These are phyloP conservation scores for Amphipoea lucens DNA, from an alignment of 2,888 invertebrate genomes.

Conservation along the genomic window DNA sequence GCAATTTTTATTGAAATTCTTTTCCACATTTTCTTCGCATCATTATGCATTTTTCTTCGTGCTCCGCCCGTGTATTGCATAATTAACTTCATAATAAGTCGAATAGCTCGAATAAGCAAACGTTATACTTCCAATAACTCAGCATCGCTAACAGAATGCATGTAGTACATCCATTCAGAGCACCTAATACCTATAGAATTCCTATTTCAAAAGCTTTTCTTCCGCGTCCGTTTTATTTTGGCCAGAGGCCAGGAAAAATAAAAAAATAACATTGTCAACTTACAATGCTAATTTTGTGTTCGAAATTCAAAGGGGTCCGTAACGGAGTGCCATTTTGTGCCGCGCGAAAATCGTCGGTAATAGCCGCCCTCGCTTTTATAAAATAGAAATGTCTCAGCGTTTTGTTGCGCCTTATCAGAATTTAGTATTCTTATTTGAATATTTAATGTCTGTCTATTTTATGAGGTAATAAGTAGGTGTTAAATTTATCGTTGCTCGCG, in stretches of 20 bases:
- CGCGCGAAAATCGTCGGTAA: constrained; percentile 69
- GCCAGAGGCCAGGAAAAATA: constrained; percentile 17
- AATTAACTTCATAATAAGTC: constrained; percentile 7
- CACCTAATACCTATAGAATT: constrained; percentile 21
- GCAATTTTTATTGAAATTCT: background rate
- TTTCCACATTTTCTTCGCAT: constrained; percentile 7
- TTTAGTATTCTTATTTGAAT: constrained; percentile 45
- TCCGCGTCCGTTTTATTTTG: constrained; percentile 5
- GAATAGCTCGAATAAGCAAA: background rate
- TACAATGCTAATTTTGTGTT: constrained; percentile 66
- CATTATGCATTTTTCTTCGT: constrained; percentile 5
- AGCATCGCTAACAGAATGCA: constrained; percentile 4
- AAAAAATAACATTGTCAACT: constrained; percentile 56
- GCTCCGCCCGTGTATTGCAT: background rate
- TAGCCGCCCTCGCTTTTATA: constrained; percentile 59
- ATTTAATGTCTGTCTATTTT: constrained; percentile 45
- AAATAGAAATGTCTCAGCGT: constrained; percentile 37
- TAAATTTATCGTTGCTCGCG: background rate
- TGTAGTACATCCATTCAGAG: background rate
- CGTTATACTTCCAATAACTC: background rate
- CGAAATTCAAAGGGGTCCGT: constrained; percentile 61
- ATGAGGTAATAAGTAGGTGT: constrained; percentile 26
- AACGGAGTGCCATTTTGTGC: constrained; percentile 60
- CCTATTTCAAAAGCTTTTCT: constrained; percentile 11
- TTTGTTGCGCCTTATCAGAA: constrained; percentile 51